These are phyloP conservation scores for Gallinago solitaria DNA, from an alignment of 2,797 vertebrate species.

Conservation along the genomic window DNA sequence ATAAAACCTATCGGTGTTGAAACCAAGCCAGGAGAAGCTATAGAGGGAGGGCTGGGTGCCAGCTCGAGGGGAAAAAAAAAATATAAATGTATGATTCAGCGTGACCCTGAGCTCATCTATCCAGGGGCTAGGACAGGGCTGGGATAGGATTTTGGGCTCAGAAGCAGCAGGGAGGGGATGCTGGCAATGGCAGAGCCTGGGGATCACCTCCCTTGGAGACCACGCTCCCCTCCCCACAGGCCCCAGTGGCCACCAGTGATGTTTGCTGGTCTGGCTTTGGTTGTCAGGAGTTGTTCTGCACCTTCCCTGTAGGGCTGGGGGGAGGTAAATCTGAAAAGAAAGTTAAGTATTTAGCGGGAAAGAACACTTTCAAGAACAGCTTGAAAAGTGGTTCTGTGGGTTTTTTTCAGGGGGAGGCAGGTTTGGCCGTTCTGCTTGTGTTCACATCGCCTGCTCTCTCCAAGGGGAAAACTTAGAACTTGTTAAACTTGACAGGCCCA, in stretches of 20 bases:
- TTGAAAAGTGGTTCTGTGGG: neutral
- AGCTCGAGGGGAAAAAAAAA: neutral
- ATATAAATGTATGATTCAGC: neutral
- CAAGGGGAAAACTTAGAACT: neutral
- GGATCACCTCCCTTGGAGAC: neutral
- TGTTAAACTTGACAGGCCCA: neutral
- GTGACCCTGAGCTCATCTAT: neutral
- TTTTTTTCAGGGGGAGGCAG: neutral
- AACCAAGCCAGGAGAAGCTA: slow-evolving; percentile 34
- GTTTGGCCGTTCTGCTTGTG: neutral
- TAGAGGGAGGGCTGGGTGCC: slow-evolving; percentile 38
- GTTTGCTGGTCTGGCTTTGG: neutral
- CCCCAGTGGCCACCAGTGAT: fast-evolving
- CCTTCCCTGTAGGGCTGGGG: neutral
- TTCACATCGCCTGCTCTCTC: fast-evolving
- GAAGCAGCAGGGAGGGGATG: neutral
- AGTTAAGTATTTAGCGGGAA: neutral
- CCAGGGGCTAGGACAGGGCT: neutral
- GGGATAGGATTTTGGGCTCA: neutral
- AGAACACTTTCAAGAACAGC: neutral
- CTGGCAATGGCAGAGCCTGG: neutral
- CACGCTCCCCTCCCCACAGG: fast-evolving
- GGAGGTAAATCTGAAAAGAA: slow-evolving; percentile 23
- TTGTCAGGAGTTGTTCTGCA: neutral
- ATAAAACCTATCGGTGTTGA: slow-evolving; percentile 61